Conservation (phyloP, 2,113 vertebrate genomes). For the Suncus etruscus region DNA sequence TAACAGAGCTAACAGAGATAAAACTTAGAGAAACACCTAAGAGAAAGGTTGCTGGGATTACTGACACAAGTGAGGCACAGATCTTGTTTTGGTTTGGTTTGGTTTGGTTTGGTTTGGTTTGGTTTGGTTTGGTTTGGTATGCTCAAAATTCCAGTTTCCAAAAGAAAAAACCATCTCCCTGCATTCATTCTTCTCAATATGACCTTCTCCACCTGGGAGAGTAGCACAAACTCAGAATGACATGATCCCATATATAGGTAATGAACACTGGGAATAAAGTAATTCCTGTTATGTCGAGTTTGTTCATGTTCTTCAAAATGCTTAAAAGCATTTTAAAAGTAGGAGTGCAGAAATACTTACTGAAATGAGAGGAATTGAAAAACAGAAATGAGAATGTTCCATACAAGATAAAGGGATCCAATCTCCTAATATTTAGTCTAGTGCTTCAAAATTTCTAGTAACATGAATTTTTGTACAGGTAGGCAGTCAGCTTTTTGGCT, state of each 20-base stretch:
- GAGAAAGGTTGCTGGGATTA: neutral
- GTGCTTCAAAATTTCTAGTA: slow-evolving; percentile 30
- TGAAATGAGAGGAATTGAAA: slow-evolving; percentile 9
- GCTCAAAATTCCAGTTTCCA: neutral
- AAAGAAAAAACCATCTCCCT: slow-evolving; percentile 10
- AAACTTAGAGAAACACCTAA: neutral
- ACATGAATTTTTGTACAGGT: neutral
- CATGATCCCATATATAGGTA: neutral
- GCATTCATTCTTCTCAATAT: neutral
- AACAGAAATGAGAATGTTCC: neutral
- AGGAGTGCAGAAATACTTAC: neutral
- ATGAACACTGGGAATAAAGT: neutral
- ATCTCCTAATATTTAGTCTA: slow-evolving; percentile 22
- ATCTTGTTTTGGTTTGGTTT: neutral
- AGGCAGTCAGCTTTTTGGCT: neutral
- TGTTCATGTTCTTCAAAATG: slow-evolving; percentile 6
- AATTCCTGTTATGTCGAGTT: neutral
- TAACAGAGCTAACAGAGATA: accelerated
- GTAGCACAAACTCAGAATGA: neutral
- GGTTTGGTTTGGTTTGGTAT: neutral
- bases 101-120: neutral
- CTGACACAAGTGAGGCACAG: neutral
- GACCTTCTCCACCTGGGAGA: neutral
- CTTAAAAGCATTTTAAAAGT: neutral
- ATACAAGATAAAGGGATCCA: neutral